Base-by-base conservation (phyloP, 1,140 invertebrate genomes). In the Brachystomella parvula region DNA sequence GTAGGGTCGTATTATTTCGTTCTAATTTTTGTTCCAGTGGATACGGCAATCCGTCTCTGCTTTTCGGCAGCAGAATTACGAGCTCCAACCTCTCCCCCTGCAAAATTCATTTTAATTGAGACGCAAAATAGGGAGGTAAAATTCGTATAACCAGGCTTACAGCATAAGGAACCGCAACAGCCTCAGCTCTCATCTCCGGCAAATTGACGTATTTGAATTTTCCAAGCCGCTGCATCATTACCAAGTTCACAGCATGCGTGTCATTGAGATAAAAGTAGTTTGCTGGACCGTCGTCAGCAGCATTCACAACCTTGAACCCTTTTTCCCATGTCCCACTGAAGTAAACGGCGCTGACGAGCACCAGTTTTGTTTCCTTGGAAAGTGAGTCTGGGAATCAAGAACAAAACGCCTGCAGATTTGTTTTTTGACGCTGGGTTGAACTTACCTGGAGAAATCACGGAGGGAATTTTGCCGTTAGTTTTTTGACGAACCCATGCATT, bases 291-390 rank as follows among this genome's bases (percentile, higher is more conserved):
- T 24, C 49, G 24, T 53, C 24, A 9, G 6, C 24, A 53, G 49
- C 12, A 6, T 15, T 12, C 3, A 15, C 3, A 24, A 53, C 6
- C 49, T 15, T 53, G 49, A 53, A 53, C 6, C 12, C 6, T 17
- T 53, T 53, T 26, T 53, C 49, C 49, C 49, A 53, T 17, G 24
- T 53, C 12, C 49, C 49, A 53, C 49, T 12, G 24, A 53, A 53
- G 49, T 53, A 53, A 26, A 53, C 49, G 24, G 15, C 49, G 49
- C 49, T 53, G 49, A 53, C 24, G 49, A 53, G 49, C 6, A 53
- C 49, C 9, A 53, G 49, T 24, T 53, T 53, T 12, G 49, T 53
- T 12, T 53, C 49, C 24, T 53, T 53, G 9, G 24, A 15, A 53
- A 53, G 12, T 9, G 49, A 53, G 21, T 53, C 49, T 53, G 24